Conservation (phyloP, 2,888 invertebrate genomes). For the Pterostichus niger region DNA sequence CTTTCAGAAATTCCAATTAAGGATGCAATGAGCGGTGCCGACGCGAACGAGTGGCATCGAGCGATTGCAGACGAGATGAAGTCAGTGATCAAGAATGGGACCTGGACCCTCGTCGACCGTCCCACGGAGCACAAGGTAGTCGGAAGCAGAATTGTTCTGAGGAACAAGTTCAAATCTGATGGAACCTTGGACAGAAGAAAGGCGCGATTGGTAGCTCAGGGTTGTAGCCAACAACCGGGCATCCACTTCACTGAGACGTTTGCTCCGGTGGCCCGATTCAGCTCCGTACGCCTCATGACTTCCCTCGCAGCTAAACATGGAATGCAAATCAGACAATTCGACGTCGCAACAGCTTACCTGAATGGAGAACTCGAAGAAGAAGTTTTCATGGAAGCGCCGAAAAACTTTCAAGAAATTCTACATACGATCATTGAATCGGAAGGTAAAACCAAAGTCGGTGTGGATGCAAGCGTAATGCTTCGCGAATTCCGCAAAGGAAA, state of each 20-base stretch:
- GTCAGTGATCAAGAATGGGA: not conserved
- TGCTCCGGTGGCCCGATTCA: slow-evolving; percentile 66
- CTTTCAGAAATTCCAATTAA: not conserved
- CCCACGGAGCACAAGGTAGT: slow-evolving; percentile 65
- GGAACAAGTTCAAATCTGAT: slow-evolving; percentile 64
- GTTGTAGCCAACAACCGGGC: slow-evolving; percentile 66
- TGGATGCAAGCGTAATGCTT: not conserved
- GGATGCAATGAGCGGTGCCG: not conserved
- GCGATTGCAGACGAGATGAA: not conserved
- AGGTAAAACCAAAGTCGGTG: not conserved
- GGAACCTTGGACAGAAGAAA: slow-evolving; percentile 67
- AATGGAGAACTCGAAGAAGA: slow-evolving; percentile 18
- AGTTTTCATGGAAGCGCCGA: slow-evolving; percentile 49
- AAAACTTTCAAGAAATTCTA: slow-evolving; percentile 60
- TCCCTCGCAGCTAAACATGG: slow-evolving; percentile 68
- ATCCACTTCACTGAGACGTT: slow-evolving; percentile 67
- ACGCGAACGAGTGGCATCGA: not conserved
- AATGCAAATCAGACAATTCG: slow-evolving; percentile 69
- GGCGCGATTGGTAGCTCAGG: slow-evolving; percentile 67
- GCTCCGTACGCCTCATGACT: slow-evolving; percentile 69
- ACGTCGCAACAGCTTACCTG: slow-evolving; percentile 58
- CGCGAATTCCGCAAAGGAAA: not conserved
- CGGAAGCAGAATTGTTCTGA: slow-evolving; percentile 67
- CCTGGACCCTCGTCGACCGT: slow-evolving; percentile 68
- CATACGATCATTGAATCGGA: slow-evolving; percentile 27